These are phyloP conservation scores for Eolophus roseicapilla DNA, from an alignment of 2,113 vertebrate species.

Conservation along the genomic window DNA sequence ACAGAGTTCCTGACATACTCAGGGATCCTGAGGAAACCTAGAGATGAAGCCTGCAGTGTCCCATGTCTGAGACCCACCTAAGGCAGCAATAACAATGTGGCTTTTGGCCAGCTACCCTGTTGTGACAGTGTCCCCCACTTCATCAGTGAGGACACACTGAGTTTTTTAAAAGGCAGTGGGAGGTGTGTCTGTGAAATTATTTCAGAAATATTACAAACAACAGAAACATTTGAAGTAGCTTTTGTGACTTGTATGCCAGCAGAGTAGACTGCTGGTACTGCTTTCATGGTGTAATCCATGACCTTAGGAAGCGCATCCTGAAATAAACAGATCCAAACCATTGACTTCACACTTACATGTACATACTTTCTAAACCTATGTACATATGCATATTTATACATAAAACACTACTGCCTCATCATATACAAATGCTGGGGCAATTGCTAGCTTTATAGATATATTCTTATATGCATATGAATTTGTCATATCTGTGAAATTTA, in stretches of 20 bases:
- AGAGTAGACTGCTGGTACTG: not conserved
- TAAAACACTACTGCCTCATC: not conserved
- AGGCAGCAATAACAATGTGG: not conserved
- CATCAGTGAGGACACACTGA: not conserved
- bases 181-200: not conserved
- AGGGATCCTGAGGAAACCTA: not conserved
- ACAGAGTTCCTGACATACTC: not conserved
- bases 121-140: not conserved
- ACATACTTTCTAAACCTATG: not conserved
- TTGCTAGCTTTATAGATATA: not conserved
- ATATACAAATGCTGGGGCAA: not conserved
- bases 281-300: not conserved
- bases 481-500: not conserved
- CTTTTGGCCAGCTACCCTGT: not conserved
- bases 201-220: not conserved
- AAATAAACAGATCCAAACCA: not conserved
- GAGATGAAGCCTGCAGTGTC: not conserved
- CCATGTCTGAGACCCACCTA: not conserved
- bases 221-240: not conserved
- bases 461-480: not conserved
- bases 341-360: not conserved
- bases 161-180: not conserved
- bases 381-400: not conserved
- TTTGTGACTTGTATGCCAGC: not conserved
- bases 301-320: not conserved